Evolutionary conservation across 2,113 vertebrate genomes (phyloP).

Genomic region (Euleptes europaea): DNA sequence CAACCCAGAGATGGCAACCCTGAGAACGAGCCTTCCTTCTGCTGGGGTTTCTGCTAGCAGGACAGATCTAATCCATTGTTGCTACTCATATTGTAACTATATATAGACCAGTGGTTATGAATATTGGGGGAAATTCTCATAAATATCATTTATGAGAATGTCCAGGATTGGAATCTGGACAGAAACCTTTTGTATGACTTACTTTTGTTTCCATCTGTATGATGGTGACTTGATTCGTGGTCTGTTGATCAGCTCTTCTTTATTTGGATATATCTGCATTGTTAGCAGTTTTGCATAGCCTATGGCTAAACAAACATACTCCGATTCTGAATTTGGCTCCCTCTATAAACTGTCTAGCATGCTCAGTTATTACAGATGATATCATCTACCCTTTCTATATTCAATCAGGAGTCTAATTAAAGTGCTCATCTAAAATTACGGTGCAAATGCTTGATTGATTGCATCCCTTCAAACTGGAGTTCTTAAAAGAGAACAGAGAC

Average conservation of each 20-base stretch:
- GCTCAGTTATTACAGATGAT: accelerated
- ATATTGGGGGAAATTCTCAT: neutral
- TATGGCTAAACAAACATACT: neutral
- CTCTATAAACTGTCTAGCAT: neutral
- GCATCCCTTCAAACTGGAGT: slow-evolving; percentile 13
- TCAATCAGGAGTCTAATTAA: slow-evolving; percentile 30
- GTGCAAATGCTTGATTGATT: neutral
- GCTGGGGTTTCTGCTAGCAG: no score
- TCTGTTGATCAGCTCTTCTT: neutral
- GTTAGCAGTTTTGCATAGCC: neutral
- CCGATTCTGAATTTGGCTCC: neutral
- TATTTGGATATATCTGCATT: neutral
- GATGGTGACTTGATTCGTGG: neutral
- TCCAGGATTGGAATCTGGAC: neutral
- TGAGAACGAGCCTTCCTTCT: no score
- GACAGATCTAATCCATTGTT: neutral
- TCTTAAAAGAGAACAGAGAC: slow-evolving; percentile 1
- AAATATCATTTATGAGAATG: neutral
- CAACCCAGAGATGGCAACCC: no score
- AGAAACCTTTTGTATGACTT: neutral
- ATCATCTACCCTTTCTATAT: slow-evolving; percentile 4
- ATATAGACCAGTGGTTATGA: neutral
- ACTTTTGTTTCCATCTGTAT: neutral
- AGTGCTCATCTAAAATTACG: neutral
- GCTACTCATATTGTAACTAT: neutral